Base-by-base conservation (phyloP, 2,888 invertebrate species). In the Cryptocephalus primarius region DNA sequence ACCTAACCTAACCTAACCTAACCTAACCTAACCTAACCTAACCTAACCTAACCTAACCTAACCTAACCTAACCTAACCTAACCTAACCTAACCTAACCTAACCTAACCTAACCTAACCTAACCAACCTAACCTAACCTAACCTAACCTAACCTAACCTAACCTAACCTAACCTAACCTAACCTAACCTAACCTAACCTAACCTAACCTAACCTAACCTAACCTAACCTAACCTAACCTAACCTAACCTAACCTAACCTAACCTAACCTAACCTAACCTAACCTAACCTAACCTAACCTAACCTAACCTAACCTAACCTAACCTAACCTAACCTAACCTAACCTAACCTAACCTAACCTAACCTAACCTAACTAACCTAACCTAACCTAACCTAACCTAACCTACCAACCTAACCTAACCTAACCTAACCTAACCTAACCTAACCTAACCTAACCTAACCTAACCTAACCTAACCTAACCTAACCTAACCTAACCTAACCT, bases 391-490 rank as follows among this genome's bases (percentile, higher is more conserved):
- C n/a, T n/a, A n/a, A n/a, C n/a, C n/a, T n/a, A n/a, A n/a, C n/a
- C n/a, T n/a, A n/a, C n/a, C n/a, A n/a, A n/a, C n/a, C n/a, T n/a
- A n/a, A n/a, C n/a, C n/a, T n/a, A n/a, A n/a, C n/a, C 53, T 47
- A 49, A 51, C 53, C 53, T 49, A 53, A 51, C n/a, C 49, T 49
- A 49, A 50, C 51, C 53, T 49, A 49, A 50, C 52, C 45, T 47
- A 49, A 45, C 53, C 51, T 47, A 52, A 51, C 51, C 48, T 44
- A 51, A 46, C 52, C 52, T 50, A 46, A 48, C 48, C 52, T 48
- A 52, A 50, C 52, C 52, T 48, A 52, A 49, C 48, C 46, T 46
- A 45, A 48, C 49, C 50, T 50, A 50, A 48, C 50, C 52, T 43
- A 45, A 53, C 47, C 49, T 51, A 45, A 48, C 53, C 48, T 49